Evolutionary conservation across 2,888 invertebrate species (phyloP).

Genomic region (Dione juno): DNA sequence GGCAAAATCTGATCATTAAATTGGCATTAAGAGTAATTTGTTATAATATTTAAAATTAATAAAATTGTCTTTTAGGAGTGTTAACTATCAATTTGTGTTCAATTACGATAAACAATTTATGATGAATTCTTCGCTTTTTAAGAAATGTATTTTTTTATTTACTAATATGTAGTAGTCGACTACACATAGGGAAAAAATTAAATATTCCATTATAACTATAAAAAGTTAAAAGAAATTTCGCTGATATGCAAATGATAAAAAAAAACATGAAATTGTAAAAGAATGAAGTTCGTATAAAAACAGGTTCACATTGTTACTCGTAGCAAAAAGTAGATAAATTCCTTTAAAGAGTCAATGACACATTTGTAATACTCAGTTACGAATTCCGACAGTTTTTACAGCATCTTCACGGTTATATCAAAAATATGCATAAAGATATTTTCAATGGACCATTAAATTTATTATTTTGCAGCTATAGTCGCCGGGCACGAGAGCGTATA

Average conservation of each 20-base stretch:
- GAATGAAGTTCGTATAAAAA: conserved; percentile 33
- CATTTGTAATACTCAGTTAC: conserved; percentile 54
- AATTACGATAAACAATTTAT: background rate
- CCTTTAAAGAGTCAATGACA: conserved; percentile 48
- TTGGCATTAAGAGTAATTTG: background rate
- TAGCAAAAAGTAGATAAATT: conserved; percentile 40
- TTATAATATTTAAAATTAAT: background rate
- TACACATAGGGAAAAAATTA: background rate
- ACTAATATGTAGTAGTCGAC: background rate
- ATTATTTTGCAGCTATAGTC: conserved; percentile 51
- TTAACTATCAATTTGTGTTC: background rate
- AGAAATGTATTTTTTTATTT: no score
- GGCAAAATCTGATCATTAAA: background rate
- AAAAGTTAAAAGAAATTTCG: conserved; percentile 3
- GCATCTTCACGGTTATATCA: conserved; percentile 48
- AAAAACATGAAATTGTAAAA: conserved; percentile 18
- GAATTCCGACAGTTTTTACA: conserved; percentile 57
- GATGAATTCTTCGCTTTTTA: no score
- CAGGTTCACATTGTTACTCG: conserved; percentile 39
- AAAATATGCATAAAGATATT: conserved; percentile 48
- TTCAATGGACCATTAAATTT: conserved; percentile 46
- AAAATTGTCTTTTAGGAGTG: background rate
- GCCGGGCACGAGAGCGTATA: conserved; percentile 63
- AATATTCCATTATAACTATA: background rate
- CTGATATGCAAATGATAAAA: conserved; percentile 5